Base-by-base conservation (phyloP, 2,888 invertebrate species). In the Catocala sponsa region DNA sequence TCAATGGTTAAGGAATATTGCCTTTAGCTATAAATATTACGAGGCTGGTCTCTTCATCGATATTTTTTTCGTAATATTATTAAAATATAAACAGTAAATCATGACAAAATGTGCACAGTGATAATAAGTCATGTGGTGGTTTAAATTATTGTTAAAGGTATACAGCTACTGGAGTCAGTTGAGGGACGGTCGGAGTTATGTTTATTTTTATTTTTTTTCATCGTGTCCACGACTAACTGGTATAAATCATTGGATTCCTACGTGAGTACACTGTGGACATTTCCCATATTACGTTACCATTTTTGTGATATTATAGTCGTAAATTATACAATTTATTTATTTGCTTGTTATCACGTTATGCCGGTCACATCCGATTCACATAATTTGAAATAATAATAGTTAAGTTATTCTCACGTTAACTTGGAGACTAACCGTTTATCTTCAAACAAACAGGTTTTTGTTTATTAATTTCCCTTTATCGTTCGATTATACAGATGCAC, bases 161-260 rank as follows among this genome's bases (percentile, higher is more conserved):
- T 46, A 51, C 60, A 15, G 64, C 65, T 61, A 65, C 71, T 49
- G 69, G 57, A 65, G 65, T 68, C 55, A 51, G 59, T 42, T 63
- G 58, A 57, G 51, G 48, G 65, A 78, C 72, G 67, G 65, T 76
- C 66, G 53, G 59, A 62, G 57, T 67, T 59, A 66, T 72, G 76
- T 78, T 81, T 82, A 72, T 77, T 82, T 81, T 80, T 69, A 80
- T 81, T 82, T 74, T 74, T 81, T 79, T 69, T 73, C 70, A 72
- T 72, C 68, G 70, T 72, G 68, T 72, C 65, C 76, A 76, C 72
- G 66, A 72, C 60, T 65, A 69, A 63, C 56, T 62, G 60, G 68
- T 72, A 84, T 85, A 80, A 84, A 84, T 85, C 79, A 86, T 78
- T 81, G 70, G 58, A 62, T 62, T 66, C 55, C 38, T 59, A 49